A percentile compares a stretch with the other conserved stretches of the same genome.
phyloP scores from a whole-genome alignment of 2,797 vertebrate species.

The Gymnothorax javanicus region DNA sequence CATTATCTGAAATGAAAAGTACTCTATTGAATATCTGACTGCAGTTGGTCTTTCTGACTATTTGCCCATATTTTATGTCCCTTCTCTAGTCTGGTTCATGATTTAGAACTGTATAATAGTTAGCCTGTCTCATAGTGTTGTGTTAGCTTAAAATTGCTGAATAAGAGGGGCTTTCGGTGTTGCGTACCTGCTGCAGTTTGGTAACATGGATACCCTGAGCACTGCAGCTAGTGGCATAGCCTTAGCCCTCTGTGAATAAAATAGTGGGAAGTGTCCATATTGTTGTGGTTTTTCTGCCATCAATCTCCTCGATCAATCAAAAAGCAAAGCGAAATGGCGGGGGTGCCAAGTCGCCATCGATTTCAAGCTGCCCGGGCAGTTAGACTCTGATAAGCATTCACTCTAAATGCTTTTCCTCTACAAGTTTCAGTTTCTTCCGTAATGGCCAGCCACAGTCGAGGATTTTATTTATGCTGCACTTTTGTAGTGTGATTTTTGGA shows the following conservation, averaged over 20 bases:
- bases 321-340: not conserved
- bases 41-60: not conserved
- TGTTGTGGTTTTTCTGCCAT: not conserved
- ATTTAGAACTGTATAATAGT: not conserved
- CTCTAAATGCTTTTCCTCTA: not conserved
- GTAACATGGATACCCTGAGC: not conserved
- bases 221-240: not conserved
- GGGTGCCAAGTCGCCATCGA: constrained; percentile 43
- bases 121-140: not conserved
- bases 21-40: not conserved
- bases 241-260: not conserved
- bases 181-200: not conserved
- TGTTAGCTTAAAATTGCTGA: not conserved
- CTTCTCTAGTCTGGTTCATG: not conserved
- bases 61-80: not conserved
- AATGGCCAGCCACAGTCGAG: not conserved
- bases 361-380: constrained; percentile 33
- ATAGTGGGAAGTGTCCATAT: not conserved
- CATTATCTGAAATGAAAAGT: not conserved
- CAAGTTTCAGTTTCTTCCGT: not conserved
- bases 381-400: constrained; percentile 7
- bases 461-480: not conserved
- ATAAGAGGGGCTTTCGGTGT: not conserved
- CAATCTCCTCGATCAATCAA: not conserved
- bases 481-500: not conserved